Conservation (phyloP, 2,797 vertebrate genomes). For the Acestrorhynchus altus region DNA sequence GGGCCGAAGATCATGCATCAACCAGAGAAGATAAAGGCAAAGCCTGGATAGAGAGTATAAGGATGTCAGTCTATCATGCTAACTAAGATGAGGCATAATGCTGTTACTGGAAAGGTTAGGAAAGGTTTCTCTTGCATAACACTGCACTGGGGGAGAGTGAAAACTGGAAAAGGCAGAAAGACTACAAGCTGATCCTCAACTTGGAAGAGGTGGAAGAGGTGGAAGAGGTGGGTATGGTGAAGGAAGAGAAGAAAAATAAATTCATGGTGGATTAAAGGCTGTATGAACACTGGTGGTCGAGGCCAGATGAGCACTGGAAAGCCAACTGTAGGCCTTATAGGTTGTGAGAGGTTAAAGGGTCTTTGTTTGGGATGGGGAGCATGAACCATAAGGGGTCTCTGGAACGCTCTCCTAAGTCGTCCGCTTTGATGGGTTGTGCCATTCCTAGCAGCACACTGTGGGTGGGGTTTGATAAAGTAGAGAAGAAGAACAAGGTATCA, state of each 20-base stretch:
- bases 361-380: conserved; percentile 19
- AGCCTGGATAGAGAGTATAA: conserved; percentile 70
- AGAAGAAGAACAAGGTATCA: conserved; percentile 38
- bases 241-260: background rate
- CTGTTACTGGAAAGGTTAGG: conserved; percentile 63
- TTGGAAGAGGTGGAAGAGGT: too few relatives aligned
- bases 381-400: conserved; percentile 10
- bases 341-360: background rate
- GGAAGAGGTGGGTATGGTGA: conserved; percentile 20
- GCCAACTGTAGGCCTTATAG: background rate
- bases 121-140: conserved; percentile 66
- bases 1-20: conserved; percentile 64
- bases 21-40: conserved; percentile 65
- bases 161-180: conserved; percentile 7
- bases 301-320: background rate
- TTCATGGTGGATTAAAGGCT: conserved; percentile 9
- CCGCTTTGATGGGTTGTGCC: conserved; percentile 10
- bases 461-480: conserved; percentile 5
- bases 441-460: conserved; percentile 20
- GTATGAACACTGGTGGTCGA: background rate
- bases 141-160: conserved; percentile 15
- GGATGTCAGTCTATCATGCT: conserved; percentile 78
- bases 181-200: conserved; percentile 36
- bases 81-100: conserved; percentile 67
- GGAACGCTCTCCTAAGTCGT: background rate